Percentiles rank a stretch among this genome's conserved stretches.
Evolutionary conservation across 2,113 vertebrate genomes (phyloP).

Genomic region (Neodon shergylaensis): DNA sequence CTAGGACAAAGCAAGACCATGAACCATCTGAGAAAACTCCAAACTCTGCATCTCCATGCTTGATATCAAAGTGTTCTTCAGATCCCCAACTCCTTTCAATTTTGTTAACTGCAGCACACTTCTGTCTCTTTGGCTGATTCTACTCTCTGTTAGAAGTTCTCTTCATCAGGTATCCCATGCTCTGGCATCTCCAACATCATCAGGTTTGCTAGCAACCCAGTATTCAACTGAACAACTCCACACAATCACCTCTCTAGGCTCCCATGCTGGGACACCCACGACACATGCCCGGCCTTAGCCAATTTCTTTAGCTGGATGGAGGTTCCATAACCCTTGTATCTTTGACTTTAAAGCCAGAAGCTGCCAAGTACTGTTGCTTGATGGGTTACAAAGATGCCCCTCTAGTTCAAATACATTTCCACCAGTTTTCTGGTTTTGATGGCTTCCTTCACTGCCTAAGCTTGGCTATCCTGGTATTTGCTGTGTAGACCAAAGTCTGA

Average conservation of each 20-base stretch:
- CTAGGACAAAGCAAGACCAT: background rate
- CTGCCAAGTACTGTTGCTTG: background rate
- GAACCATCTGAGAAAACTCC: background rate
- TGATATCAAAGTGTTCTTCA: background rate
- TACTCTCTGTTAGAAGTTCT: background rate
- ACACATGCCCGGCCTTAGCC: background rate
- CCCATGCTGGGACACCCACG: too few species aligned
- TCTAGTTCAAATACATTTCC: background rate
- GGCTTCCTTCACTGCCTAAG: background rate
- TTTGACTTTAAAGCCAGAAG: background rate
- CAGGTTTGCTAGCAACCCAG: background rate
- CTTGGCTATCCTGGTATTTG: background rate
- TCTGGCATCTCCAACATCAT: background rate
- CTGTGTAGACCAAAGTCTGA: background rate
- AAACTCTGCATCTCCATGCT: background rate
- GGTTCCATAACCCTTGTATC: background rate
- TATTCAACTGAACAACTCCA: background rate
- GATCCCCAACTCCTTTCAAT: background rate
- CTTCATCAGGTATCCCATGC: background rate
- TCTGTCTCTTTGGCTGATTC: background rate
- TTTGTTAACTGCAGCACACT: background rate
- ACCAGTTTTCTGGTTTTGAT: background rate
- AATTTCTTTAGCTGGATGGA: background rate
- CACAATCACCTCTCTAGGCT: background rate
- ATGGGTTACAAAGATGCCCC: background rate